These are phyloP conservation scores for Alloscopus bannaensis DNA, from an alignment of 2,888 invertebrate genomes.

Conservation along the genomic window DNA sequence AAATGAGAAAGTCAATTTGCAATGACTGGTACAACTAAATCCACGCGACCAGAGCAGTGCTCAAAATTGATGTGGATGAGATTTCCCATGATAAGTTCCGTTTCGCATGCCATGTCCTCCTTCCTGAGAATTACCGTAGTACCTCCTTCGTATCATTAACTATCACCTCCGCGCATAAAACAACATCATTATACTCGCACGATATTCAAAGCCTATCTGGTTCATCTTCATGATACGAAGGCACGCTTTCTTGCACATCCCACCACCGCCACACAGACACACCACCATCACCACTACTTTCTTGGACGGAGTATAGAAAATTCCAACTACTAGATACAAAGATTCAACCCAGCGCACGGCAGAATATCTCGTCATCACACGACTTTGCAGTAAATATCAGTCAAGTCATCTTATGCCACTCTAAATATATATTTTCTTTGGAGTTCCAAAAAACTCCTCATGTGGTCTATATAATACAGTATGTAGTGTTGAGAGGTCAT, in stretches of 20 bases:
- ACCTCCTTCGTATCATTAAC: slow-evolving; percentile 31
- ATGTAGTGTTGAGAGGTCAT: too few species aligned
- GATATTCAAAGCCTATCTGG: slow-evolving; percentile 8
- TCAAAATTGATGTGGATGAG: slow-evolving; percentile 25
- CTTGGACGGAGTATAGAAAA: slow-evolving; percentile 44
- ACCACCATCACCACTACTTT: slow-evolving; percentile 32
- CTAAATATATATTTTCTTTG: too few species aligned
- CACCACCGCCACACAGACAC: too few species aligned
- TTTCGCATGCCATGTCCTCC: slow-evolving; percentile 42
- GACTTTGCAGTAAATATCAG: too few species aligned
- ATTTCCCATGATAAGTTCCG: slow-evolving; percentile 63
- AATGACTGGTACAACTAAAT: too few species aligned
- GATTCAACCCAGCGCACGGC: too few species aligned
- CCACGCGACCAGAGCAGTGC: slow-evolving; percentile 41
- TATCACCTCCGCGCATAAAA: slow-evolving; percentile 3
- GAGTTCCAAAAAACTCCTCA: too few species aligned
- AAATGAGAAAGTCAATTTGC: too few species aligned
- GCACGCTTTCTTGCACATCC: slow-evolving; percentile 55
- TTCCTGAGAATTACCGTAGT: slow-evolving; percentile 49
- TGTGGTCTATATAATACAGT: too few species aligned
- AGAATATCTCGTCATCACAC: too few species aligned
- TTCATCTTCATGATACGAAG: slow-evolving; percentile 48
- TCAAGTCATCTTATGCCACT: too few species aligned
- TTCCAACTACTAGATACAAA: too few species aligned
- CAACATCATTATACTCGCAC: slow-evolving; percentile 27